Evolutionary conservation across 2,888 invertebrate genomes (phyloP), one percentile per base, ranked within the genome.

Genomic region (Maniola hyperantus): DNA sequence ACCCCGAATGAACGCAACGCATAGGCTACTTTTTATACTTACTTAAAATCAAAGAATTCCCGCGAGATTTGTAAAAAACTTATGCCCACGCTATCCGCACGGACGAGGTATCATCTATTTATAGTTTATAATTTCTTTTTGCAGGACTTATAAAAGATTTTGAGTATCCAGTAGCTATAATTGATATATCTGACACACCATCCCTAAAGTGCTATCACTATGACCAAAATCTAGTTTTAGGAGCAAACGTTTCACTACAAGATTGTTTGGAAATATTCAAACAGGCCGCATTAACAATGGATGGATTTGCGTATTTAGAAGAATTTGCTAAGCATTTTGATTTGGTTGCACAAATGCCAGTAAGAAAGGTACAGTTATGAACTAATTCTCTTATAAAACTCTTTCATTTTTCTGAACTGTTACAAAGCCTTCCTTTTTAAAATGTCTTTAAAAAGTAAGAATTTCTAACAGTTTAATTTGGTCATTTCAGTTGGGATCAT

Each of bases 261-360:
- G 91, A 93, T 61, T 90, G 94, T 18, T 93, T 93, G 72, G 83
- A 85, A 0, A 82, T 93, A 53, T 94, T 93, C 71, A 82, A 80
- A 39, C 84, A 86, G 26, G 81, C 83, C 6, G 82, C 88, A 0
- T 75, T 74, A 6, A 79, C 83, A 0, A 75, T 77, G 0, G 88
- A 84, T 0, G 88, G 85, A 2, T 95, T 94, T 72, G 81, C 84
- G 0, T 95, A 95, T 75, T 83, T 94, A 65, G 79, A 77, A 1
- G 87, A 89, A 64, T 84, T 95, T 69, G 93, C 90, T 5, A 86
- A 93, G 65, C 95, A 95, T 79, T 84, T 95, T 42, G 92, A 93
- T 60, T 77, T 94, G 34, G 90, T 95, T 11, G 95, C 95, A 18
- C 94, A 94, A 77, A 90, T 93, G 39, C 93, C 94, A 11, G 93